A percentile compares a stretch with the other conserved stretches of the same genome.
phyloP scores from a whole-genome alignment of 2,113 vertebrate genomes.

The Laticauda laticaudata region DNA sequence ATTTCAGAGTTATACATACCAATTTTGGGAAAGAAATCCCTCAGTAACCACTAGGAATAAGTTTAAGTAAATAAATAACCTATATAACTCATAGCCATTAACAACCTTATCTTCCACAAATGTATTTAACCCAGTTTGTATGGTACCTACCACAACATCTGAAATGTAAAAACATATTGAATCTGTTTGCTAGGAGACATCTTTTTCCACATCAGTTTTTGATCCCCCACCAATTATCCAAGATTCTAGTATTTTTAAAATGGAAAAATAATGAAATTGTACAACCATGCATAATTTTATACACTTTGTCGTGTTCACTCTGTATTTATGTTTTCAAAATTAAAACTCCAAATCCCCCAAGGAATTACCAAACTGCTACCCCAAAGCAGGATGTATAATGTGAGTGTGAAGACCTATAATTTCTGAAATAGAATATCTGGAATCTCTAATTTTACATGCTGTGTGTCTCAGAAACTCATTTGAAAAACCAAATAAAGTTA shows the following conservation, averaged over 20 bases:
- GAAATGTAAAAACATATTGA: neutral
- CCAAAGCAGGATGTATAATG: neutral
- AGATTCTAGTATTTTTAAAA: neutral
- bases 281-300: neutral
- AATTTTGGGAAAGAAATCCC: neutral
- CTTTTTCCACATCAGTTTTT: neutral
- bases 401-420: neutral
- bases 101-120: neutral
- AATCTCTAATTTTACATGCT: neutral
- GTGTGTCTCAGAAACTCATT: neutral
- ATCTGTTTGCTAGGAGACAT: neutral
- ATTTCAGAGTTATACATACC: neutral
- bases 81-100: neutral
- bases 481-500: neutral
- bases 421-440: neutral
- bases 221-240: neutral
- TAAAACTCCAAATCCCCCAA: neutral
- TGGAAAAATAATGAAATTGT: neutral
- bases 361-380: neutral
- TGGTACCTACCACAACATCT: neutral
- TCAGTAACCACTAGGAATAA: neutral
- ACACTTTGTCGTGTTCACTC: neutral
- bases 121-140: neutral
- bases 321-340: neutral
- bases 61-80: neutral